Percentiles rank a stretch among this genome's conserved stretches.
Evolutionary conservation across 2,888 invertebrate species (phyloP).

Genomic region (Torymus auratus): DNA sequence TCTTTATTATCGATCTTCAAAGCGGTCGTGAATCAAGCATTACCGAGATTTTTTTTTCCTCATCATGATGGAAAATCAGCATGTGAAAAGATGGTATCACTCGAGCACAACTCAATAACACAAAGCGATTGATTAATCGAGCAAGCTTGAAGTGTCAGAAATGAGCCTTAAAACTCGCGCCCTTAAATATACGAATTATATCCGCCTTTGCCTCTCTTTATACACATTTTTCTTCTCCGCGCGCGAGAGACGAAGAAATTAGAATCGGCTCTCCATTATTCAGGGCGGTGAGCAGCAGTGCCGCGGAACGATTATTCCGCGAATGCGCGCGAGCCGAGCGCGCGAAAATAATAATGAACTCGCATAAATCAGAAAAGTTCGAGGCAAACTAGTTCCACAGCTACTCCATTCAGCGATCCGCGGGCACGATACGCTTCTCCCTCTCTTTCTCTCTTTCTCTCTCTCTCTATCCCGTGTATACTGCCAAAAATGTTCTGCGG

Average conservation of each 20-base stretch:
- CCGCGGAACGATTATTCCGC: conserved; percentile 68
- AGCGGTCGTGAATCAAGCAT: not conserved
- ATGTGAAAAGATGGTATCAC: not conserved
- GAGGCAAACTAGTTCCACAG: conserved; percentile 71
- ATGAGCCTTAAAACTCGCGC: not conserved
- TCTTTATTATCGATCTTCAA: not conserved
- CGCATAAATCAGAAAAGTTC: conserved; percentile 75
- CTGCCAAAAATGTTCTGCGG: conserved; percentile 69
- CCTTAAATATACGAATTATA: conserved; percentile 1
- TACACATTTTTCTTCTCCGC: not conserved
- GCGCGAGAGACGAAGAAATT: conserved; percentile 56
- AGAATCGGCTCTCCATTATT: conserved; percentile 63
- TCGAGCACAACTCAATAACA: not conserved
- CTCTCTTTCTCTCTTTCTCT: too few relatives aligned
- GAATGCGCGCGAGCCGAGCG: conserved; percentile 58
- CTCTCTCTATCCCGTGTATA: not conserved
- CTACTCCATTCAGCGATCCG: conserved; percentile 69
- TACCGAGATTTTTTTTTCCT: too few relatives aligned
- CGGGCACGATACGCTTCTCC: conserved; percentile 61
- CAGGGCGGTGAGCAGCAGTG: conserved; percentile 49
- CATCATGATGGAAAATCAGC: not conserved
- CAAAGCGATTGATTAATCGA: not conserved
- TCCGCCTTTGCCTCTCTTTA: not conserved
- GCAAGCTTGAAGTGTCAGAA: not conserved
- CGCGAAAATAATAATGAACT: conserved; percentile 76